Percentiles rank a stretch among this genome's conserved stretches.
Evolutionary conservation across 2,113 vertebrate species (phyloP).

Genomic region (Sylvicapra grimmia): DNA sequence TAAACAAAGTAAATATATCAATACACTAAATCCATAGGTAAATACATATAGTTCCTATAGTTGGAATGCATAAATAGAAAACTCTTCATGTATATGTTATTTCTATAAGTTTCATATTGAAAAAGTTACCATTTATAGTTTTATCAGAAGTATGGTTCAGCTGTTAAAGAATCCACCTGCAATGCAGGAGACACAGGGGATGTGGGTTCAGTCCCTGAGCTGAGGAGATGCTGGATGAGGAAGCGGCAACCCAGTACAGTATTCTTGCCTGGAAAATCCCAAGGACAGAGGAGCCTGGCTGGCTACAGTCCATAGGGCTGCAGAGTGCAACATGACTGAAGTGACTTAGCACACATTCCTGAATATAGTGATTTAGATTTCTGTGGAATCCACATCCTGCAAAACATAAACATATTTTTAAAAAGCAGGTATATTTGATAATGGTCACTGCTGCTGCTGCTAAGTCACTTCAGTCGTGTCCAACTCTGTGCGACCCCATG

Average conservation of each 20-base stretch:
- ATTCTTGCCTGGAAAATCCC: neutral
- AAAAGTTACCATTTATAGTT: neutral
- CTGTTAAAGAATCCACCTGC: neutral
- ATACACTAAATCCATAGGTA: neutral
- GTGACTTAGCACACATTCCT: neutral
- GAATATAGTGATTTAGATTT: neutral
- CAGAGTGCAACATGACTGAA: neutral
- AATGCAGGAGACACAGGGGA: neutral
- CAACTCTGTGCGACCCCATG: no score
- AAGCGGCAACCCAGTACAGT: neutral
- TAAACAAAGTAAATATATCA: neutral
- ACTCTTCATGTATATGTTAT: neutral
- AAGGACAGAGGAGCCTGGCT: neutral
- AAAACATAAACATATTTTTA: neutral
- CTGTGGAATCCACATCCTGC: neutral
- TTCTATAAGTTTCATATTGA: neutral
- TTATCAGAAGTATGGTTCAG: neutral
- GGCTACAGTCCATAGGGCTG: neutral
- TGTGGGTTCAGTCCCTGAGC: neutral
- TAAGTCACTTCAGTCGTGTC: no score
- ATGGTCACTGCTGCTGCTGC: no score
- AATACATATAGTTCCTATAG: neutral
- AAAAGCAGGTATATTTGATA: neutral
- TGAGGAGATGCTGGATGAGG: neutral
- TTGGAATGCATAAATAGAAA: neutral